phyloP scores from a whole-genome alignment of 1,140 invertebrate species.

The Brachionus asplanchnoidis region DNA sequence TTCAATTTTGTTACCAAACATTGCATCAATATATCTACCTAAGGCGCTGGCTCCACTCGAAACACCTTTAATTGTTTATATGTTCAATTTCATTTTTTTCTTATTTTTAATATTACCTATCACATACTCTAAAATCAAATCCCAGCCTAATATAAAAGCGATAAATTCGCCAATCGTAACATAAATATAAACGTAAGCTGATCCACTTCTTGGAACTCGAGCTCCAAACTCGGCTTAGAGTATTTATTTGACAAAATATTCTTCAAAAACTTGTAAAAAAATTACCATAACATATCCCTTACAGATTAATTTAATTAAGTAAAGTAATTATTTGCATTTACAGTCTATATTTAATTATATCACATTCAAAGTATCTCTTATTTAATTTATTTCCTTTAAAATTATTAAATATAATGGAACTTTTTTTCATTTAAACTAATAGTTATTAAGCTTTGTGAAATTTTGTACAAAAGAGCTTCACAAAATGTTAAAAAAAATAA shows the following conservation, averaged over 20 bases:
- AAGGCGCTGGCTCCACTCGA: not conserved
- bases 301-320: not conserved
- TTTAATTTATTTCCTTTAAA: too few species aligned
- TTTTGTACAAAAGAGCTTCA: too few species aligned
- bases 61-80: not conserved
- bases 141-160: constrained; percentile 88
- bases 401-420: too few species aligned
- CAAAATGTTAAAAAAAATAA: too few species aligned
- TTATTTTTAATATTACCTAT: constrained; percentile 61
- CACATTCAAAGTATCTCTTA: not conserved
- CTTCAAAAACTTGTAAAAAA: not conserved
- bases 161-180: constrained; percentile 75
- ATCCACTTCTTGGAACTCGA: constrained; percentile 77
- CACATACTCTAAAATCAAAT: constrained; percentile 80
- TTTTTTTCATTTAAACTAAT: too few species aligned
- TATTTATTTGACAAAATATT: not conserved
- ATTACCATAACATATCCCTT: constrained; percentile 73
- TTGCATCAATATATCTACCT: constrained; percentile 43
- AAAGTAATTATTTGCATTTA: not conserved
- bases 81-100: not conserved
- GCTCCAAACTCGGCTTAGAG: constrained; percentile 74
- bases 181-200: constrained; percentile 64
- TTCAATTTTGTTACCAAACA: constrained; percentile 50
- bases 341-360: not conserved
- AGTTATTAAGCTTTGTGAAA: too few species aligned